phyloP scores from a whole-genome alignment of 2,113 vertebrate species.

The Poeciliopsis prolifica region DNA sequence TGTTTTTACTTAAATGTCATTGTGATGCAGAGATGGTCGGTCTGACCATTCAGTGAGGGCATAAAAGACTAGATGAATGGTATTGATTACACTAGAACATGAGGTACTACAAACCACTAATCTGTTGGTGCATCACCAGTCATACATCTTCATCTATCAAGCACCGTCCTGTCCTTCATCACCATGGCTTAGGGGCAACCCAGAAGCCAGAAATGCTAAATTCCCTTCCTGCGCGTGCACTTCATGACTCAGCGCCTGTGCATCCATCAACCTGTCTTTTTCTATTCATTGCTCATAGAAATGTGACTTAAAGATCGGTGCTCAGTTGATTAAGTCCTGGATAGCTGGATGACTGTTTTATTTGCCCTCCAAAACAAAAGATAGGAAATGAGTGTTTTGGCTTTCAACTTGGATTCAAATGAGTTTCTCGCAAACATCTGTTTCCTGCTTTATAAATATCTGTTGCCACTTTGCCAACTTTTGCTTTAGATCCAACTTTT shows the following conservation, averaged over 20 bases:
- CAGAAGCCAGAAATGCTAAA: constrained; percentile 54
- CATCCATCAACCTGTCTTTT: constrained; percentile 68
- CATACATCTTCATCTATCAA: constrained; percentile 83
- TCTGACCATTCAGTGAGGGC: constrained; percentile 20
- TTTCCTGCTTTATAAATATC: constrained; percentile 34
- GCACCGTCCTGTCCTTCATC: constrained; percentile 68
- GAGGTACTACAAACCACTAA: constrained; percentile 76
- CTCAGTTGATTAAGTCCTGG: constrained; percentile 16
- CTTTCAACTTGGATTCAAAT: constrained; percentile 23
- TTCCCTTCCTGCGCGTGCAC: constrained; percentile 46
- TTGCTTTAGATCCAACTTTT: constrained; percentile 53
- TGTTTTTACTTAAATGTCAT: constrained; percentile 13
- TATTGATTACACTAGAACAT: constrained; percentile 78
- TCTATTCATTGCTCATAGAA: constrained; percentile 28
- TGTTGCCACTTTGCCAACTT: constrained; percentile 34
- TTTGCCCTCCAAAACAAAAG: constrained; percentile 23
- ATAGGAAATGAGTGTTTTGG: constrained; percentile 17
- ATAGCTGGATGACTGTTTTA: constrained; percentile 23
- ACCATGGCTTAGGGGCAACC: constrained; percentile 52
- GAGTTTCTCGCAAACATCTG: constrained; percentile 40
- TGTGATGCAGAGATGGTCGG: constrained; percentile 42
- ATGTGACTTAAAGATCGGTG: constrained; percentile 30
- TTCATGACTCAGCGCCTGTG: constrained; percentile 58
- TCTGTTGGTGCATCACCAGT: constrained; percentile 78
- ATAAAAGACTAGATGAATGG: constrained; percentile 55